Base-by-base conservation (phyloP, 1,140 invertebrate genomes). In the Caenorhabditis brenneri region DNA sequence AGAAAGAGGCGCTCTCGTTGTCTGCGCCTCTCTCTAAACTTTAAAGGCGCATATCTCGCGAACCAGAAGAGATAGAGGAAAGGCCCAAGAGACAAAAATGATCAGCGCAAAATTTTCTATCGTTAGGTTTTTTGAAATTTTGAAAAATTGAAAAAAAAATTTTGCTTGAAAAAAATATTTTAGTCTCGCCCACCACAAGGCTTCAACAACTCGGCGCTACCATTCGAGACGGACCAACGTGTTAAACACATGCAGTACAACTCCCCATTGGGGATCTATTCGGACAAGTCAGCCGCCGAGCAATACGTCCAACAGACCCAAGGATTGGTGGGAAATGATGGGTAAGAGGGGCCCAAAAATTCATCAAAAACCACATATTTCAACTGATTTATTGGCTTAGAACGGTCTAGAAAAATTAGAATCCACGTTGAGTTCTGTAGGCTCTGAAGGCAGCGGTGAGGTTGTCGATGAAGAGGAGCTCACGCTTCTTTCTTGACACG, bases 221-320 rank as follows among this genome's bases (percentile, higher is more conserved):
- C 85, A 10, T 87, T 87, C 69, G 78, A 69, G 9, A 79, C 82
- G 6, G 82, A 81, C 27, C 65, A 79, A 31, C 84, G 83, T 27
- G 83, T 86, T 0, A 81, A 82, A 31, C 84, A 80, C 33, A 81
- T 74, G n/a, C 79, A 81, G 22, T 83, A 78, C 51, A 87, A 87
- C 39, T 80, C 85, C 39, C 86, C 86, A 10, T 60, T 87, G 78
- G 80, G 80, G 0, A 79, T 87, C 27, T 87, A 87, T 46, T 86
- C 81, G 6, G 53, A 55, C 9, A 53, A 86, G 51, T 88, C 60
- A 29, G 86, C 86, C 27, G 86, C 81, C 48, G 86, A 87, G 74
- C 83, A 84, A 65, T 87, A 87, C 65, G 33, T 80, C 16, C 82
- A 87, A 65, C 86, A 87, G 58, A 87, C 86, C n/a, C 79, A 80